Percentiles rank a stretch among this genome's conserved stretches.
Evolutionary conservation across 2,113 vertebrate genomes (phyloP).

Genomic region (Chloebia gouldiae): DNA sequence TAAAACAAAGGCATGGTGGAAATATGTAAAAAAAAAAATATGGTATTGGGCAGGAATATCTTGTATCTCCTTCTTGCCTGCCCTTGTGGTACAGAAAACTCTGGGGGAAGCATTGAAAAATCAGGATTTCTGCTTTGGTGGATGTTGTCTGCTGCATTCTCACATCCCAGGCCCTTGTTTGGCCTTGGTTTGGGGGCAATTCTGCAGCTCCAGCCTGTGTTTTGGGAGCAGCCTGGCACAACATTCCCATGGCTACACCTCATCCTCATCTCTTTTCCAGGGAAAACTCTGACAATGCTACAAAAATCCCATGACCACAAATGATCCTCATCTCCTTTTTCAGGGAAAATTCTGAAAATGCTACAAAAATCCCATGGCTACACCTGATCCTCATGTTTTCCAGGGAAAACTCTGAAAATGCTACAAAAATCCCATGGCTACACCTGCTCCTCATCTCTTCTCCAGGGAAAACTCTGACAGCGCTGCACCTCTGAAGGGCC

Average conservation of each 20-base stretch:
- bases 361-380: accelerated
- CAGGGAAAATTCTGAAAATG: not conserved
- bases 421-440: not conserved
- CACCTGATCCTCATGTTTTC: no score
- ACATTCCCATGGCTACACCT: accelerated
- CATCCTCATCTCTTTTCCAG: accelerated
- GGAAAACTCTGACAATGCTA: no score
- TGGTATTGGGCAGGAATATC: accelerated
- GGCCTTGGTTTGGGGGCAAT: no score
- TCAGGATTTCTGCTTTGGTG: not conserved
- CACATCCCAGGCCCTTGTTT: accelerated
- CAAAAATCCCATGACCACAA: accelerated
- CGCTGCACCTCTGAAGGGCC: not conserved
- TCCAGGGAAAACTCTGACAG: not conserved
- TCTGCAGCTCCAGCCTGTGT: not conserved
- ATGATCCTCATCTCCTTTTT: accelerated
- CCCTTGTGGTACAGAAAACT: not conserved
- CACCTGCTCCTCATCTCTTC: not conserved
- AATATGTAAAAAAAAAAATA: not conserved
- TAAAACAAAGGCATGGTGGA: not conserved
- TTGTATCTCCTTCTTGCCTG: not conserved
- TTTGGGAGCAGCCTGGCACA: not conserved
- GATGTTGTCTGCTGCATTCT: not conserved
- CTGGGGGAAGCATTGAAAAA: not conserved
- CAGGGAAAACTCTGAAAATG: no score